Conservation (phyloP, 2,888 invertebrate genomes). For the Cactoblastis cactorum region DNA sequence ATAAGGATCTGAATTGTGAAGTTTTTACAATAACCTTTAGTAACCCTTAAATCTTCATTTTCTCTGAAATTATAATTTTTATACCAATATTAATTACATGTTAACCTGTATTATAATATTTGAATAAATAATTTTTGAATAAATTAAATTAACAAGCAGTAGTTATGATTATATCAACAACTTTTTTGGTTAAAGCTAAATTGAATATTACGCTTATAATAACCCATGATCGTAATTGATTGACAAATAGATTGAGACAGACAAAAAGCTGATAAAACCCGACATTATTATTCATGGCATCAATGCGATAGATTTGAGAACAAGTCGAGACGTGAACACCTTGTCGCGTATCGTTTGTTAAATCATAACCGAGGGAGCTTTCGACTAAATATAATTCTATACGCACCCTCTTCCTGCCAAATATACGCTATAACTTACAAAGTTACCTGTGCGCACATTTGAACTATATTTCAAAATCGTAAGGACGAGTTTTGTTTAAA, state of each 20-base stretch:
- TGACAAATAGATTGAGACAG: not conserved
- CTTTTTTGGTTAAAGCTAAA: not conserved
- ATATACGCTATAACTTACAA: conserved; percentile 58
- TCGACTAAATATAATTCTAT: conserved; percentile 76
- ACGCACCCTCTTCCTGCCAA: conserved; percentile 78
- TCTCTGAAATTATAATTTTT: too few species aligned
- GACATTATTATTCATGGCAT: conserved; percentile 28
- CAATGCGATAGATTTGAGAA: conserved; percentile 38
- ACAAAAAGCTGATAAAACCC: not conserved
- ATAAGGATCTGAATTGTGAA: too few species aligned
- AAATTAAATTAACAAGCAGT: not conserved
- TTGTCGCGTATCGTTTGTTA: conserved; percentile 71
- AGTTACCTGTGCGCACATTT: conserved; percentile 22
- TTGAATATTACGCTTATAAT: not conserved
- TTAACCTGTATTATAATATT: too few species aligned
- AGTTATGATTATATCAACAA: not conserved
- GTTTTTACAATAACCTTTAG: too few species aligned
- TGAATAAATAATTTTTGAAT: not conserved
- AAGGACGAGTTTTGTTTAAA: conserved; percentile 34
- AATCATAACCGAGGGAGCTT: conserved; percentile 70
- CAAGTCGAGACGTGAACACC: conserved; percentile 58
- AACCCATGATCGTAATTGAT: not conserved
- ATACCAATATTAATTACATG: too few species aligned
- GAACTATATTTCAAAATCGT: conserved; percentile 33
- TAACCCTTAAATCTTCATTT: too few species aligned